Percentiles rank a stretch among this genome's conserved stretches.
phyloP scores from a whole-genome alignment of 2,113 vertebrate species.

The Urocitellus parryii region DNA sequence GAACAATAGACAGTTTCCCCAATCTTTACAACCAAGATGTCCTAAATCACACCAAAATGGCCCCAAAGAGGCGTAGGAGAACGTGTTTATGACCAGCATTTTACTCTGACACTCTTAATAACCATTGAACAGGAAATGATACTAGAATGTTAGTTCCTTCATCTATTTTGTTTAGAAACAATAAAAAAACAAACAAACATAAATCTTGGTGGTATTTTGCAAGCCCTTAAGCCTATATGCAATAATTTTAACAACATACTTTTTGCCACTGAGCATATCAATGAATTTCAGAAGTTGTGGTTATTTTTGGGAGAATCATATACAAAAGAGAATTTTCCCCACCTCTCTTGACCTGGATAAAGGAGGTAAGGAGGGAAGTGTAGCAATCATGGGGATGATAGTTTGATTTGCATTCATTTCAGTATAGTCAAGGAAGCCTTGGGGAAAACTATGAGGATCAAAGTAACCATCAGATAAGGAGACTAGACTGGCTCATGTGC shows the following conservation, averaged over 20 bases:
- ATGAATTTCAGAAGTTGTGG: background rate
- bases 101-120: slow-evolving; percentile 75
- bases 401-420: background rate
- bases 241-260: background rate
- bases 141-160: background rate
- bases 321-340: background rate
- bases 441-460: background rate
- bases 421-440: background rate
- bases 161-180: slow-evolving; percentile 15
- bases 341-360: background rate
- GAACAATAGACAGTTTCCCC: slow-evolving; percentile 66
- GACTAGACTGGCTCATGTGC: background rate
- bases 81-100: slow-evolving; percentile 61
- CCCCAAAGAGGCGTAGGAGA: slow-evolving; percentile 49
- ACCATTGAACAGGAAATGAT: slow-evolving; percentile 60
- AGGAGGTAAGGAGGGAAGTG: background rate
- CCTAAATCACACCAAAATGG: slow-evolving; percentile 69
- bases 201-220: background rate
- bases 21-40: slow-evolving; percentile 53
- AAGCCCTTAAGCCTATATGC: background rate
- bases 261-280: background rate
- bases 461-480: background rate
- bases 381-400: background rate
- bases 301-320: background rate
- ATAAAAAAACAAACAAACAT: background rate